Conservation (phyloP, 2,113 vertebrate species). For the Cisticola juncidis region DNA sequence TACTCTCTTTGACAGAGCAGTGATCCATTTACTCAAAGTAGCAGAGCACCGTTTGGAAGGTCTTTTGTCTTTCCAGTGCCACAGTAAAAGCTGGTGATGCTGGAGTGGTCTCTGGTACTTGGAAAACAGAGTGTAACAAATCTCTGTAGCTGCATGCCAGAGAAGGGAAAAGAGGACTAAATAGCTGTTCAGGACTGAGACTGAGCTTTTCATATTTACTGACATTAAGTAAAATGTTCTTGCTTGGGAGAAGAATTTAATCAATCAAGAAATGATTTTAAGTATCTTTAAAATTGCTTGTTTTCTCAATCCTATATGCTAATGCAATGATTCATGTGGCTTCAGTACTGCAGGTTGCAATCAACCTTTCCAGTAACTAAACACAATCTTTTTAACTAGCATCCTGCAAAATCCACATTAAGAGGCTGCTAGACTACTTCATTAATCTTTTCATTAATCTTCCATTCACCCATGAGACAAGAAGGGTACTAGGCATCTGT, state of each 20-base stretch:
- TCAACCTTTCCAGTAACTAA: slow-evolving; percentile 57
- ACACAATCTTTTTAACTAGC: slow-evolving; percentile 39
- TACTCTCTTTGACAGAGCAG: not conserved
- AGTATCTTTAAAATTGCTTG: slow-evolving; percentile 51
- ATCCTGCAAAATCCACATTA: slow-evolving; percentile 55
- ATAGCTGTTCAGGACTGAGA: not conserved
- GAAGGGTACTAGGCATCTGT: not conserved
- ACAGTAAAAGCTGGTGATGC: not conserved
- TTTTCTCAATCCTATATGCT: slow-evolving; percentile 55
- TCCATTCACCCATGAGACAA: slow-evolving; percentile 9
- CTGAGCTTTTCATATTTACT: slow-evolving; percentile 23
- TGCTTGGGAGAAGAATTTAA: slow-evolving; percentile 50
- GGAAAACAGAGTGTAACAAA: not conserved
- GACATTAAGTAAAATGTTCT: slow-evolving; percentile 41
- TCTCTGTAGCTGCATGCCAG: not conserved
- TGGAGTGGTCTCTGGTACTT: not conserved
- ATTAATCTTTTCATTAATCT: slow-evolving; percentile 53
- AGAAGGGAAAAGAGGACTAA: not conserved
- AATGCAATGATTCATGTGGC: slow-evolving; percentile 46
- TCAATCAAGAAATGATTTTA: slow-evolving; percentile 65
- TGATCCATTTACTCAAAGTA: not conserved
- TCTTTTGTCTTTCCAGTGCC: not conserved
- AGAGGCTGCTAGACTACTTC: slow-evolving; percentile 33
- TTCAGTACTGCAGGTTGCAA: slow-evolving; percentile 51
- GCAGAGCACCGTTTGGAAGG: not conserved